These are phyloP conservation scores for Schizothorax lantsangensis DNA, from an alignment of 2,797 vertebrate genomes.

Conservation along the genomic window DNA sequence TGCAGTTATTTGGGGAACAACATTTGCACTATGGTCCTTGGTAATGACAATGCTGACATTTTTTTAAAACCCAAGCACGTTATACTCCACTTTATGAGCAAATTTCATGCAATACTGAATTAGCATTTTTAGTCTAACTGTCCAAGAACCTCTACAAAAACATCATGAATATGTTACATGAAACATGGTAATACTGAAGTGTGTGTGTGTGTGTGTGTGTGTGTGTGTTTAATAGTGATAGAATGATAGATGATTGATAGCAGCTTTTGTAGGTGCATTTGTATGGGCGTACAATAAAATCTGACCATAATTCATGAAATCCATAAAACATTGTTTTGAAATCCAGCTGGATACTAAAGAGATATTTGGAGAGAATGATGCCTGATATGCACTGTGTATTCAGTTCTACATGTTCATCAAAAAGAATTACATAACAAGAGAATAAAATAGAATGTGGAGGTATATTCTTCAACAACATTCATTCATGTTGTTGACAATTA, in stretches of 20 bases:
- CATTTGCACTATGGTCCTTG: background rate
- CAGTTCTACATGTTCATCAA: background rate
- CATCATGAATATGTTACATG: background rate
- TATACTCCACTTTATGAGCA: background rate
- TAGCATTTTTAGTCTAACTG: background rate
- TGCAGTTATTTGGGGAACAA: background rate
- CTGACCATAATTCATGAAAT: slow-evolving; percentile 10
- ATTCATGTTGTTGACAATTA: background rate
- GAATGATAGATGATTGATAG: background rate
- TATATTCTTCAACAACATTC: background rate
- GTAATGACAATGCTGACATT: background rate
- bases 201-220: background rate
- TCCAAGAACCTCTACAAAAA: background rate
- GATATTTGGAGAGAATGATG: slow-evolving; percentile 5
- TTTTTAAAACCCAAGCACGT: background rate
- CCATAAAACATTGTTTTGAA: background rate
- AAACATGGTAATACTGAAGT: background rate
- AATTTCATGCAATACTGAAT: background rate
- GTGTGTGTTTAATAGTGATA: background rate
- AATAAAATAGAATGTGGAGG: background rate
- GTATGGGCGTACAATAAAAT: background rate
- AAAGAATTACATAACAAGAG: background rate
- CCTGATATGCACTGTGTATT: slow-evolving; percentile 63
- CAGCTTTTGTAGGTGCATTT: background rate
- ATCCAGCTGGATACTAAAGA: background rate